Base-by-base conservation (phyloP, 2,797 vertebrate species). In the Sternotherus odoratus region DNA sequence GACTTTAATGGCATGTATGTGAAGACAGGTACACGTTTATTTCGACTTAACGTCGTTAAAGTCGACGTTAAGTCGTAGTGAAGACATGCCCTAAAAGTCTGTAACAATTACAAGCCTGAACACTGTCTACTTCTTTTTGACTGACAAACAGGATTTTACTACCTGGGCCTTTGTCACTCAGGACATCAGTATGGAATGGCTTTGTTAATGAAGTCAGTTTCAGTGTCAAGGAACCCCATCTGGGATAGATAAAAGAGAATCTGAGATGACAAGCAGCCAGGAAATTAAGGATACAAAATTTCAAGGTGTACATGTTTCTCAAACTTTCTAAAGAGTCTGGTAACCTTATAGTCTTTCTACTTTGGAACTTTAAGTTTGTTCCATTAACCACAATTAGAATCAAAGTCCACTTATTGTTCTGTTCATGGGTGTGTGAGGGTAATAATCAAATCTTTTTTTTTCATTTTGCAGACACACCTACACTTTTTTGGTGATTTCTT, bases 241-340 rank as follows among this genome's bases (percentile, higher is more conserved):
- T 86, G 84, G 49, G 89, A 90, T 86, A 94, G 33, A 63, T 57
- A 36, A 85, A 53, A 66, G 51, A 72, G 49, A 77, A 88, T 83
- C 6, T 2, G 88, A 85, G 78, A 56, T 82, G 33, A n/a, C 81
- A 87, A 91, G 28, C 50, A n/a, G 82, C 81, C 79, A 93, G 75
- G 72, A 82, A 92, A 93, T 24, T 83, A 53, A 87, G 30, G 51
- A 83, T 48, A 66, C 36, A 63, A 43, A 89, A 85, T 63, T 93
- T 97, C 74, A 86, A 95, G 49, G 84, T 89, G 12, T 75, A 24
- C 49, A 10, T 43, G 16, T 95, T 91, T 89, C 86, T 93, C 26
- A 85, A 94, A 87, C 54, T 93, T 79, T 85, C 30, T 77, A 84
- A 88, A 86, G 75, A 82, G 72, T 12, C 49, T 75, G 79, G 60